These are phyloP conservation scores for Hirundo rustica DNA, from an alignment of 2,797 vertebrate species.

Conservation along the genomic window DNA sequence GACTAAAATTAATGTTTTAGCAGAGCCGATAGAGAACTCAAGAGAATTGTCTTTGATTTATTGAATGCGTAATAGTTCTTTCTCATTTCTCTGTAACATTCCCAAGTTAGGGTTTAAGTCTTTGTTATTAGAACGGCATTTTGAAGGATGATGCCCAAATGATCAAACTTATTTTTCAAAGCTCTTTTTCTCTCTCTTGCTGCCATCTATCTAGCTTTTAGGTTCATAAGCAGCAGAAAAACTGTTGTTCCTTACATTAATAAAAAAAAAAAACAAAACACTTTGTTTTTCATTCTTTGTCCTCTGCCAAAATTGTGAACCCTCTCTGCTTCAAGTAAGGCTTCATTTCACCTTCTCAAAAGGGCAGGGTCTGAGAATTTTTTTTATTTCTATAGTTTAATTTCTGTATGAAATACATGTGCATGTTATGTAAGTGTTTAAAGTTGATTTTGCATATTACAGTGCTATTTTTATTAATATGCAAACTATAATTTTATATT, in stretches of 20 bases:
- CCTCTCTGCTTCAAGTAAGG: neutral
- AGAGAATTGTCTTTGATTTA: neutral
- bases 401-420: slow-evolving; percentile 1
- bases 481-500: neutral
- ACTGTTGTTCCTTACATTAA: neutral
- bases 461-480: neutral
- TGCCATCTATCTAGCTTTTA: slow-evolving; percentile 36
- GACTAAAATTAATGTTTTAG: neutral
- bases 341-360: slow-evolving; percentile 27
- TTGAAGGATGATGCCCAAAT: neutral
- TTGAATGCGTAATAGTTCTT: neutral
- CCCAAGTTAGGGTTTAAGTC: neutral
- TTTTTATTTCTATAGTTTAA: neutral
- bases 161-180: neutral
- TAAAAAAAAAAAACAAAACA: too few relatives aligned
- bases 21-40: neutral
- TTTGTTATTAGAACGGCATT: neutral
- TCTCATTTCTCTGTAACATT: neutral
- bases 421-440: neutral
- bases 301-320: neutral
- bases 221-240: neutral
- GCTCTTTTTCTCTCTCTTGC: neutral
- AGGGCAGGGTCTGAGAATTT: neutral
- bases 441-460: neutral
- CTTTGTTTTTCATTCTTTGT: neutral